Evolutionary conservation across 2,888 invertebrate species (phyloP), one percentile per base, ranked within the genome.

Genomic region (Zaprionus bogoriensis): DNA sequence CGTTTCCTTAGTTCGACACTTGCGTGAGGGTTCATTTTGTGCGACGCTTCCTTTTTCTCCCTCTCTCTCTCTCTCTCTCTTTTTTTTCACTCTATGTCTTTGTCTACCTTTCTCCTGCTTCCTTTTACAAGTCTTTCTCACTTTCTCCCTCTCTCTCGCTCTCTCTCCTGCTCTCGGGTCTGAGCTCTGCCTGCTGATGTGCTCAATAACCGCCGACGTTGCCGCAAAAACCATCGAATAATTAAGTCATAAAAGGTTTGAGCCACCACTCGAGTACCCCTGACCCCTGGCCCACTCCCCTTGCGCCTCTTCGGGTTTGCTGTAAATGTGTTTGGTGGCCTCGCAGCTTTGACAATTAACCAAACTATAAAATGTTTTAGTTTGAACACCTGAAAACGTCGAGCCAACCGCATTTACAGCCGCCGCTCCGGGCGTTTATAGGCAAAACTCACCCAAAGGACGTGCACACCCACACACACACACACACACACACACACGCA

Each of bases 281-380:
- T 4, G 5, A 10, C 17, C 1, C 36, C 9, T 12, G 7, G 4
- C 12, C 10, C 32, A 28, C 22, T 3, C 19, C 25, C 25, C 5
- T 9, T 6, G 9, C 3, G 9, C 32, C n/a, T 12, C 17, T 17
- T 14, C 19, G 17, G n/a, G n/a, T n/a, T n/a, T n/a, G n/a, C n/a
- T n/a, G n/a, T n/a, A n/a, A n/a, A n/a, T n/a, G 3, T 47, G 54
- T 59, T 52, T 50, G 66, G 46, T 55, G 47, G 72, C 46, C 72
- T 45, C 68, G 67, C 51, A 57, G 84, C 84, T 83, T 83, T 81
- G 74, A 81, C 84, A 81, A 81, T 86, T 81, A 81, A 83, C 84
- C 87, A 67, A 81, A 81, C 80, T 81, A 81, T 81, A 81, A 81
- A 81, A 83, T 86, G 84, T 86, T 81, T 83, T 86, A 80, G 86